Evolutionary conservation across 2,888 invertebrate species (phyloP).

Genomic region (Papilio gigon): DNA sequence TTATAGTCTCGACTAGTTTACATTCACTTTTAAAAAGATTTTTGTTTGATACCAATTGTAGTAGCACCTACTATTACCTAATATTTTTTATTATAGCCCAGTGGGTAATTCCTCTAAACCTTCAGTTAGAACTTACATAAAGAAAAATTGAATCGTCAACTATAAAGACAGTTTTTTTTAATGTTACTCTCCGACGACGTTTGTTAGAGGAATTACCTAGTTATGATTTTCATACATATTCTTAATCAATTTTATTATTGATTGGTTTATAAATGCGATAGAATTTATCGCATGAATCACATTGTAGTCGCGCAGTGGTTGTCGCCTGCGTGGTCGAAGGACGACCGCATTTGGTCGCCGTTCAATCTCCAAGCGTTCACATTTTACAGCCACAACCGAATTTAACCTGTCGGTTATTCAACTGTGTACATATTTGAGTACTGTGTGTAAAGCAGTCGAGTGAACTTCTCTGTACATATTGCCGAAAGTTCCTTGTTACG

Average conservation of each 20-base stretch:
- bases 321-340: slow-evolving; percentile 3
- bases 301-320: not conserved
- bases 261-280: not conserved
- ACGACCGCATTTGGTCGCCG: slow-evolving; percentile 16
- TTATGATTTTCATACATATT: too few relatives aligned
- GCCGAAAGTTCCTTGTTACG: not conserved
- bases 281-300: not conserved
- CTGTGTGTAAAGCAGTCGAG: not conserved
- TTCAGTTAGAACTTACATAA: too few relatives aligned
- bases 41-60: not conserved
- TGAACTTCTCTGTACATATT: not conserved
- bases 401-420: slow-evolving; percentile 5
- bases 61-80: too few relatives aligned
- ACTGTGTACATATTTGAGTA: not conserved
- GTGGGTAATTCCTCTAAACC: too few relatives aligned
- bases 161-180: too few relatives aligned
- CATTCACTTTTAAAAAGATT: slow-evolving; percentile 14
- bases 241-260: not conserved
- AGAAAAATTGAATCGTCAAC: too few relatives aligned
- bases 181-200: too few relatives aligned
- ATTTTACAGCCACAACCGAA: not conserved
- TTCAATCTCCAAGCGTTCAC: not conserved
- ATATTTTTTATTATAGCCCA: too few relatives aligned
- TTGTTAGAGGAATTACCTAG: too few relatives aligned
- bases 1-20: slow-evolving; percentile 7